Base-by-base conservation (phyloP, 30 jellyfish, hydroid and myxozoan genomes). In the Aurelia sp. region DNA sequence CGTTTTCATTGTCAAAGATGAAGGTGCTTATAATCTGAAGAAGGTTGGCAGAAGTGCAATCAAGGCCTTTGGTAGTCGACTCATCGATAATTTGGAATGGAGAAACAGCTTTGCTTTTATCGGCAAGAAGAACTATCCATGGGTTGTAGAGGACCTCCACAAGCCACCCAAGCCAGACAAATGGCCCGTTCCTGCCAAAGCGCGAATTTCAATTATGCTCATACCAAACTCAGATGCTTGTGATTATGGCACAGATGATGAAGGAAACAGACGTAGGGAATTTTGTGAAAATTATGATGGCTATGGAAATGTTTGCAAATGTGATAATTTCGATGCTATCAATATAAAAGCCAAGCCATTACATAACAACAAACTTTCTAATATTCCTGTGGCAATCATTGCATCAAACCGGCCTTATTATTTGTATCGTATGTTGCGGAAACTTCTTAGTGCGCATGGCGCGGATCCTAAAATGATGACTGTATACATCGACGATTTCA, bases 401-500 rank as follows among this genome's bases (percentile, higher is more conserved):
- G 99, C 99, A 16, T 90, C 99, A 51, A 89, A 86, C 67, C 78
- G 99, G 64, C 99, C 99, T 17, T 78, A 80, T 57, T 96, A 96
- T 44, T 79, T 96, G 75, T 91, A 57, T 62, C 78, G 98, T 13
- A 91, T 92, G 98, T 73, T 96, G 65, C 84, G 96, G 19, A 97
- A 98, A 23, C 90, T 96, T 31, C 79, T 96, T 35, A 74, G 96
- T 10, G 95, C 84, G 17, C 97, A 95, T 16, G 99, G 99, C n/a
- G 96, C 92, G 15, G 87, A 96, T 58, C 96, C 96, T 6, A 79
- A 69, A 4, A 79, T 73, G 91, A 91, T 78, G 13, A 96, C 97
- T 11, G 98, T 96, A 0, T 91, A 92, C 52, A 84, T 91, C 62
- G 99, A 96, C 74, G 97, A 96, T 13, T 64, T 75, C 44, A 79